Percentiles rank a stretch among this genome's conserved stretches.
Conservation (phyloP, 1,140 invertebrate genomes). For the Periplaneta americana region DNA sequence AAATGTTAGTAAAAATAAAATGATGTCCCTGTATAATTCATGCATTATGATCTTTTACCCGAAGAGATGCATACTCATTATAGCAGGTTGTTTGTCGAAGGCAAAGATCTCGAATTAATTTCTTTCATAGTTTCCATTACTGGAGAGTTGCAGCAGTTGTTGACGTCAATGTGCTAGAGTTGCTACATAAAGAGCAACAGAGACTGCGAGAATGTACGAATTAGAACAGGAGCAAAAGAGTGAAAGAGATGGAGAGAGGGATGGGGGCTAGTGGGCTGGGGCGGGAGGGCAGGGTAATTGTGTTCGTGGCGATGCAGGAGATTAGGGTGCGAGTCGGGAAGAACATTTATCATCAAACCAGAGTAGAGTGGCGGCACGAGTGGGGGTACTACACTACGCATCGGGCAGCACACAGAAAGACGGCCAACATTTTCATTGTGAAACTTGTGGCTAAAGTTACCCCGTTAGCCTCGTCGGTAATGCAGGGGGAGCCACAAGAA, state of each 20-base stretch:
- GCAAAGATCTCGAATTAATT: too few relatives aligned
- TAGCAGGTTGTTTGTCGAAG: too few relatives aligned
- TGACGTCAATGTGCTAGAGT: neutral
- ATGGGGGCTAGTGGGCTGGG: neutral
- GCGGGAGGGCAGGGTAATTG: constrained; percentile 7
- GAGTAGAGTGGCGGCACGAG: neutral
- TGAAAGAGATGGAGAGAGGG: neutral
- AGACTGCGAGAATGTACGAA: neutral
- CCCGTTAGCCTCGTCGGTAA: neutral
- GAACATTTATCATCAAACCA: constrained; percentile 13
- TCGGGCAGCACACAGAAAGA: too few relatives aligned
- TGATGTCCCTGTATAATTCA: too few relatives aligned
- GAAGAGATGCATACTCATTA: too few relatives aligned
- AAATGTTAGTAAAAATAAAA: too few relatives aligned
- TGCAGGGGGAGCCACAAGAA: neutral
- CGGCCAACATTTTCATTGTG: neutral
- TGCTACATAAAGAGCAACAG: neutral
- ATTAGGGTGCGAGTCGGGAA: constrained; percentile 15
- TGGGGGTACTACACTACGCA: neutral
- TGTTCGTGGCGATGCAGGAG: constrained; percentile 14
- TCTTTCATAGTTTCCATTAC: neutral
- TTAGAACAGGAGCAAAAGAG: neutral
- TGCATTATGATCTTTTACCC: too few relatives aligned
- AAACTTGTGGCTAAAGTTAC: neutral
- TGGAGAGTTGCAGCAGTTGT: neutral